Base-by-base conservation (phyloP, 2,113 vertebrate genomes). In the Epinephelus cyanopodus region DNA sequence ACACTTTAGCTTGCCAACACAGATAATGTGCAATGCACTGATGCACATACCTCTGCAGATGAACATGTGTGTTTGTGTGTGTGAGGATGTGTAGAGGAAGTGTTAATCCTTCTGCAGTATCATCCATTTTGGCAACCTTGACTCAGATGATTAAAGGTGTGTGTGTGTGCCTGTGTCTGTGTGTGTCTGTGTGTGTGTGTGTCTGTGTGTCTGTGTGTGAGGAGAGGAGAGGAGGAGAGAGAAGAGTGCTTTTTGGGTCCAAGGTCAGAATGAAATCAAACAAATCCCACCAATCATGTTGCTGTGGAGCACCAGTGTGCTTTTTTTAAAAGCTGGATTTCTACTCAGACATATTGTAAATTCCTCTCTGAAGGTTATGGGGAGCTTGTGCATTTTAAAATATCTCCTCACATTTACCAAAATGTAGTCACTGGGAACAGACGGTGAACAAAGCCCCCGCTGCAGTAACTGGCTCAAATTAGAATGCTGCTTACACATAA, bases 391-490 rank as follows among this genome's bases (percentile, higher is more conserved):
- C 56, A 48, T 67, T 29, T 42, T 21, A 5, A 33, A 29, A 56
- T n/a, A 60, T 27, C 42, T 48, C 37, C 61, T 27, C 0, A 8
- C 13, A 3, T 23, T 54, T 53, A 57, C 3, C 47, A 72, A 48
- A 27, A 17, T 29, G 19, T 17, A 45, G 21, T 29, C 63, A 21
- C 17, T 37, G 39, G 37, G 48, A 56, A 23, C 64, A 78, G 47
- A 50, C 14, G 18, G 25, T 66, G 48, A 53, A 80, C 60, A 75
- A 78, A 86, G n/a, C 60, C 56, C 13, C 66, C 69, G 54, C 53
- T 60, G 57, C 58, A 78, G 62, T 88, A 62, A 86, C 65, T 74
- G 77, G 56, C 77, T 87, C 66, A 76, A 77, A 87, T 93, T 82
- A 84, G 67, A 86, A 66, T 0, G 13, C 54, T 67, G 58, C 81